These are phyloP conservation scores for Mechanitis mazaeus DNA, from an alignment of 2,888 invertebrate species.

Conservation along the genomic window DNA sequence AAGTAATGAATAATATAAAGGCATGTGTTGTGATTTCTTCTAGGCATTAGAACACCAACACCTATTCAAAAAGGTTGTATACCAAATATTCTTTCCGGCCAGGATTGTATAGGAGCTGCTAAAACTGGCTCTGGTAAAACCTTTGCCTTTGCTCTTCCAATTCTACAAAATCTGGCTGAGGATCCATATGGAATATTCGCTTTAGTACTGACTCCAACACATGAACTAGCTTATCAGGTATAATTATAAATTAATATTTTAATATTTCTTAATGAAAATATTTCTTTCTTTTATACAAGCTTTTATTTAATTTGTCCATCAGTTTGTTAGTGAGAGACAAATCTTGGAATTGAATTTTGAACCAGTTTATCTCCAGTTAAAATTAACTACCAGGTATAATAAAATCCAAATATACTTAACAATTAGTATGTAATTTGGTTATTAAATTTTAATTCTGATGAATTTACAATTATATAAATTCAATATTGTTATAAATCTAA, in stretches of 20 bases:
- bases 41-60: slow-evolving; percentile 87
- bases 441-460: too few relatives aligned
- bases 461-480: background rate
- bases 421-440: too few relatives aligned
- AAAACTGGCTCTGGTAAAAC: slow-evolving; percentile 99
- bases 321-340: too few relatives aligned
- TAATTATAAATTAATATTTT: background rate
- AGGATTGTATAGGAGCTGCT: slow-evolving; percentile 96
- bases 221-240: slow-evolving; percentile 92
- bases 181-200: slow-evolving; percentile 98
- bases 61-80: slow-evolving; percentile 90
- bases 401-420: too few relatives aligned
- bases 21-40: background rate
- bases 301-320: too few relatives aligned
- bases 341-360: too few relatives aligned
- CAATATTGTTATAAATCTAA: background rate
- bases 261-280: too few relatives aligned
- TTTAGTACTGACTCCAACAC: slow-evolving; percentile 94
- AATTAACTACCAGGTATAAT: too few relatives aligned
- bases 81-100: slow-evolving; percentile 84
- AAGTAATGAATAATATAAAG: background rate
- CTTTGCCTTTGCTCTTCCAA: slow-evolving; percentile 96
- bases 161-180: slow-evolving; percentile 91
- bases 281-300: too few relatives aligned
- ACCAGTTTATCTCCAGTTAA: too few relatives aligned